Percentiles rank a stretch among this genome's conserved stretches.
These are phyloP conservation scores for Diuraphis noxia DNA, from an alignment of 1,140 invertebrate species.

Conservation along the genomic window DNA sequence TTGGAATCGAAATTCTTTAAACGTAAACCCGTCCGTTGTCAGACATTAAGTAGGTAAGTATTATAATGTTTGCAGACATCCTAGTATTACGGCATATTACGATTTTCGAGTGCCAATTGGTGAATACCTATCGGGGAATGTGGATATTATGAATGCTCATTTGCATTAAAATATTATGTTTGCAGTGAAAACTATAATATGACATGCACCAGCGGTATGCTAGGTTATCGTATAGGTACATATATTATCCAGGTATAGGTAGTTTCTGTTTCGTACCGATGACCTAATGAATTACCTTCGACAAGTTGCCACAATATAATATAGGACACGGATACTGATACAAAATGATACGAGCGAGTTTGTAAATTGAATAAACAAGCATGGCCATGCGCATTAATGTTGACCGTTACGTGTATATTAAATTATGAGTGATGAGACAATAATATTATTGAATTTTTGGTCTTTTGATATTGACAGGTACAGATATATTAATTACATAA, in stretches of 20 bases:
- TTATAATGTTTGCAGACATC: neutral
- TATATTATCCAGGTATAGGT: too few species aligned
- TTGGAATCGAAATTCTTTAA: neutral
- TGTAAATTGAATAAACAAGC: neutral
- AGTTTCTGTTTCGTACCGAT: neutral
- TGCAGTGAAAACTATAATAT: neutral
- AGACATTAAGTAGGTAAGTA: neutral
- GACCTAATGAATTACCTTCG: neutral
- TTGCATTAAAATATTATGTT: neutral
- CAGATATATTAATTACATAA: too few species aligned
- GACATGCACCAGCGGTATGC: neutral
- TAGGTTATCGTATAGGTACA: neutral
- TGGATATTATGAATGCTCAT: neutral
- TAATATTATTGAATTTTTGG: too few species aligned
- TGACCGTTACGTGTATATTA: too few species aligned
- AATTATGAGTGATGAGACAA: neutral
- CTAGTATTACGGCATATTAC: neutral
- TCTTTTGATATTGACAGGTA: too few species aligned
- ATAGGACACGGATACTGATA: neutral
- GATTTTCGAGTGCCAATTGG: neutral
- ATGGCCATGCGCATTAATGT: neutral
- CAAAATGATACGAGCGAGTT: neutral
- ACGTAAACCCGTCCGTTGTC: neutral
- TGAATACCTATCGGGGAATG: neutral
- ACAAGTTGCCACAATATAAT: neutral